Evolutionary conservation across 2,888 invertebrate species (phyloP), one percentile per base, ranked within the genome.

Genomic region (Apamea sordens): DNA sequence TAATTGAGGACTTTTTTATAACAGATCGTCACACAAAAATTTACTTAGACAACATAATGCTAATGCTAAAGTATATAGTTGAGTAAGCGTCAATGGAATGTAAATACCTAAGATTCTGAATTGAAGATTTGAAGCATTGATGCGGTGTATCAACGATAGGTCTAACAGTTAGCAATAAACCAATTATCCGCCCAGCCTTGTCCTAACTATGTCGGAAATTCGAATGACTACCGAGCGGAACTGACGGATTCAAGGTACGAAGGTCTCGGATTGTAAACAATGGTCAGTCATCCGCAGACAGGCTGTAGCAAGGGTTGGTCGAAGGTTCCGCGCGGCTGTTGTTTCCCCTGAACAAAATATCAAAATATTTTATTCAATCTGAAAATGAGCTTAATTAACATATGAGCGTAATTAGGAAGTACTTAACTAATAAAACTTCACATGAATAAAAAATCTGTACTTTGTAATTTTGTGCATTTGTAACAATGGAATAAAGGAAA

Each of bases 101-200:
- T 56, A 41, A 64, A 59, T 41, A 5, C 0, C 47, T 41, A n/a
- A 44, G 67, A 47, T 61, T 75, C 67, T 36, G 8, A 63, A 74
- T 80, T 63, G 4, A 53, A 68, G n/a, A 68, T 67, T 74, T 67
- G 5, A 59, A 53, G 15, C 50, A 21, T 18, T 50, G 6, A 59
- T 61, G 8, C 13, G 24, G 21, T 13, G 15, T 80, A 67, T 65
- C 32, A 67, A 53, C 13, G 24, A 61, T 32, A 28, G 36, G 50
- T 73, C 74, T 73, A 53, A 41, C 2, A 67, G 36, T 82, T 82
- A 81, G 53, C 24, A 53, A 47, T 67, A 76, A 53, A 82, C 28
- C 61, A 76, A 76, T 82, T 82, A 82, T 76, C 15, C 56, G 15
- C 11, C 24, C n/a, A 68, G 59, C 82, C 82, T 80, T 82, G 82